Evolutionary conservation across 2,888 invertebrate species (phyloP).

Genomic region (Chromoteleia sp.): DNA sequence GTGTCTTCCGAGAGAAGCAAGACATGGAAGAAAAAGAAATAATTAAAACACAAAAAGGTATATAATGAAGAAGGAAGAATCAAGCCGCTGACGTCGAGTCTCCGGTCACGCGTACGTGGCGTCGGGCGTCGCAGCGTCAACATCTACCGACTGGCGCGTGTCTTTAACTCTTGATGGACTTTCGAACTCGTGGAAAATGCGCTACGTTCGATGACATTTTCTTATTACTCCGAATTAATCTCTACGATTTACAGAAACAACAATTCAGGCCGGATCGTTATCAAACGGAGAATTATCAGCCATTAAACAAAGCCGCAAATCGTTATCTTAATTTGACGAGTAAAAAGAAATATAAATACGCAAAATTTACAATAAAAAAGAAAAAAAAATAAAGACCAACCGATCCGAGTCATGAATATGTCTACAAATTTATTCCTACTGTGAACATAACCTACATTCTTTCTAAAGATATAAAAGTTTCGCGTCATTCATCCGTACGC

Average conservation of each 20-base stretch:
- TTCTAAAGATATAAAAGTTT: no score
- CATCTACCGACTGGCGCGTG: constrained; percentile 79
- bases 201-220: background rate
- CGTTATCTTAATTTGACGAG: no score
- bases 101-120: constrained; percentile 79
- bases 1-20: constrained; percentile 79
- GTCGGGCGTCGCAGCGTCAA: constrained; percentile 76
- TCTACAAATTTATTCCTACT: no score
- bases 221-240: background rate
- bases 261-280: no score
- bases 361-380: no score
- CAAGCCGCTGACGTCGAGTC: constrained; percentile 75
- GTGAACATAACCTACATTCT: no score
- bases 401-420: no score
- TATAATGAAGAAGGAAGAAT: constrained; percentile 54
- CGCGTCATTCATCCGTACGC: no score
- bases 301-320: no score
- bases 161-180: constrained; percentile 75
- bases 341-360: no score
- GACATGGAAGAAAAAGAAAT: constrained; percentile 67
- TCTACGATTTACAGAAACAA: background rate
- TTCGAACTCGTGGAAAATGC: constrained; percentile 8
- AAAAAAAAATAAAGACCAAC: no score
- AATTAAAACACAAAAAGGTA: constrained; percentile 64
- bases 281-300: no score